Conservation (phyloP, 1,140 invertebrate genomes). For the Bactericera cockerelli region DNA sequence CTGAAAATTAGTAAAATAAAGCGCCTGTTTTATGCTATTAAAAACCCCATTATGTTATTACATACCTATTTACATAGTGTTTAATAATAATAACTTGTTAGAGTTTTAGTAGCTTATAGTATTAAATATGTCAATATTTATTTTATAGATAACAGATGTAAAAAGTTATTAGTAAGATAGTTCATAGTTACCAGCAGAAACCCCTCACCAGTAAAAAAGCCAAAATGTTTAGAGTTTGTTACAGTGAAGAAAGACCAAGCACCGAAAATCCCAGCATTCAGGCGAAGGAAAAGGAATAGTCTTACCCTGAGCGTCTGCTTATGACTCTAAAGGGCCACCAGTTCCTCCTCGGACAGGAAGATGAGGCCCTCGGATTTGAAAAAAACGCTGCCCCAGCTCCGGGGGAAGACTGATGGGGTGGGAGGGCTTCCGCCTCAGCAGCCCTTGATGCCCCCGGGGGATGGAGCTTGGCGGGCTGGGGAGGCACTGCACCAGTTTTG, state of each 20-base stretch:
- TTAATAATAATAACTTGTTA: no score
- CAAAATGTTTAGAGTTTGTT: no score
- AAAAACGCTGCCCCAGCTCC: neutral
- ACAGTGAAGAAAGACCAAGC: neutral
- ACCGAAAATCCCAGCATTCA: neutral
- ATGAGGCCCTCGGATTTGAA: neutral
- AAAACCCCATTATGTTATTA: no score
- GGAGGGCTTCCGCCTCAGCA: neutral
- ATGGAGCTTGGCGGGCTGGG: neutral
- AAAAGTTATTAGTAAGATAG: no score
- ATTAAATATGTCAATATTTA: no score
- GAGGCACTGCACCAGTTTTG: neutral
- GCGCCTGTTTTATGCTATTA: no score
- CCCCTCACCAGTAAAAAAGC: no score
- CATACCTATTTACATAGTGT: no score
- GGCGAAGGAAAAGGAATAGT: neutral
- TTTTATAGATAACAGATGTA: no score
- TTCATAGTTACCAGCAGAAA: no score
- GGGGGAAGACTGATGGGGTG: neutral
- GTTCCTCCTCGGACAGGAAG: neutral
- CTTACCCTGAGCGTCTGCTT: constrained; percentile 8
- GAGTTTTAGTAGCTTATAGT: no score
- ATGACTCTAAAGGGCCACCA: neutral
- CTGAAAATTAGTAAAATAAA: no score
- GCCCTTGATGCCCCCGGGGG: neutral